Conservation (phyloP, 2,888 invertebrate species). For the Ornithoptera alexandrae region DNA sequence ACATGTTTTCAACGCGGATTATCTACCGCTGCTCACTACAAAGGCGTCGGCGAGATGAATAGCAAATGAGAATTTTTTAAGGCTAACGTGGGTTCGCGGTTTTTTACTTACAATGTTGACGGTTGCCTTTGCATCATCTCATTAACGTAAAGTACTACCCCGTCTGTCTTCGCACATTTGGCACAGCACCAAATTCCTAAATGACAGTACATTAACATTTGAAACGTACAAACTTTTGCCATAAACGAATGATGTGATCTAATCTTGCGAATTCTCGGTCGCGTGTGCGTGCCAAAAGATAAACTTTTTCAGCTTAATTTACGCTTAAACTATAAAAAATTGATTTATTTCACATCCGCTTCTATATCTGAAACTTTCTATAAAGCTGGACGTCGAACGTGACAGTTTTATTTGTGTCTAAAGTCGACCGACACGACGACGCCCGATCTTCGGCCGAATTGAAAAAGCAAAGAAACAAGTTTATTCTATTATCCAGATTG, state of each 20-base stretch:
- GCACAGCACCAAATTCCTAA: conserved; percentile 60
- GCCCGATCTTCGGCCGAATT: conserved; percentile 41
- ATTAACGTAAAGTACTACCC: conserved; percentile 24
- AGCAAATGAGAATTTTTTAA: conserved; percentile 25
- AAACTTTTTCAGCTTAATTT: conserved; percentile 29
- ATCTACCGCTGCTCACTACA: conserved; percentile 18
- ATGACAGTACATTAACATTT: conserved; percentile 51
- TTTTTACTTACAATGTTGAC: conserved; percentile 21
- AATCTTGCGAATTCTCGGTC: conserved; percentile 19
- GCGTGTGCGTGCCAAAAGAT: conserved; percentile 24
- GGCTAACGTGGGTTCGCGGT: conserved; percentile 1
- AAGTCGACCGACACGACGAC: conserved; percentile 45
- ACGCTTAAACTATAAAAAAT: conserved; percentile 7
- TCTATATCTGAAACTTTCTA: neutral
- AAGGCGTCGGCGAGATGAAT: conserved; percentile 26
- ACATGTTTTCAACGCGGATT: conserved; percentile 23
- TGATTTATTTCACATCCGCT: neutral
- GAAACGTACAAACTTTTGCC: conserved; percentile 34
- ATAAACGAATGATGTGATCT: conserved; percentile 26
- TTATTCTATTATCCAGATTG: conserved; percentile 74
- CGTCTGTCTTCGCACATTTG: conserved; percentile 44
- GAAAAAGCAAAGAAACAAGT: conserved; percentile 54
- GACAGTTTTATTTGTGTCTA: conserved; percentile 10
- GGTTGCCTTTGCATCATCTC: conserved; percentile 14
- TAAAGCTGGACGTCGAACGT: neutral